A percentile compares a stretch with the other conserved stretches of the same genome.
phyloP scores from a whole-genome alignment of 2,113 vertebrate genomes.

The Cyphomyrus plagiostoma region DNA sequence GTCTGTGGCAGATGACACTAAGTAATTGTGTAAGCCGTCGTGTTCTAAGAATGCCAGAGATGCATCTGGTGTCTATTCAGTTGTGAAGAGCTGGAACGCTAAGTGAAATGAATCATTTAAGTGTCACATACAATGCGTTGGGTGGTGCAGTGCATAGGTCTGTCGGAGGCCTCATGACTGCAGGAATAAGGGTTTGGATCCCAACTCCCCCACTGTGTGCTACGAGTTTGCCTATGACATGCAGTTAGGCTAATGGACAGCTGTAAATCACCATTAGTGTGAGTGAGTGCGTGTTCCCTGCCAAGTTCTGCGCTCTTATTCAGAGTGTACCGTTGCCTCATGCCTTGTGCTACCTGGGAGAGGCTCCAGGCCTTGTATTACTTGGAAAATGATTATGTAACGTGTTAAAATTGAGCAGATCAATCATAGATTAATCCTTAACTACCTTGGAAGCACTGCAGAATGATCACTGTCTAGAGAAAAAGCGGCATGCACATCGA shows the following conservation, averaged over 20 bases:
- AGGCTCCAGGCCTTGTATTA: neutral
- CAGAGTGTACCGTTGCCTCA: neutral
- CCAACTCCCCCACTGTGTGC: neutral
- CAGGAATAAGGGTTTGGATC: neutral
- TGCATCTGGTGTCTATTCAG: neutral
- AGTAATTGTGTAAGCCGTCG: neutral
- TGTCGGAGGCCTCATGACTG: neutral
- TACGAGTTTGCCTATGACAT: neutral
- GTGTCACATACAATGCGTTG: neutral
- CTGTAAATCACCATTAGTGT: neutral
- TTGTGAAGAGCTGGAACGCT: neutral
- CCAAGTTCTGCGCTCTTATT: neutral
- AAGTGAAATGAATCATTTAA: neutral
- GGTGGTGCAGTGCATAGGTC: neutral
- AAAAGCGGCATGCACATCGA: neutral
- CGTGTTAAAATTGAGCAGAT: neutral
- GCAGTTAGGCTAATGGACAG: neutral
- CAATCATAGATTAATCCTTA: neutral
- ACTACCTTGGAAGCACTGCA: neutral
- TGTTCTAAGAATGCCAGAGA: neutral
- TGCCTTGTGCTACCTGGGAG: neutral
- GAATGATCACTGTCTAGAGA: neutral
- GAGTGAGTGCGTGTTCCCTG: neutral
- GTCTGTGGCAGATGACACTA: neutral
- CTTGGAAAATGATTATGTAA: neutral